phyloP scores from a whole-genome alignment of 1,140 invertebrate species.

The Aphis gossypii region DNA sequence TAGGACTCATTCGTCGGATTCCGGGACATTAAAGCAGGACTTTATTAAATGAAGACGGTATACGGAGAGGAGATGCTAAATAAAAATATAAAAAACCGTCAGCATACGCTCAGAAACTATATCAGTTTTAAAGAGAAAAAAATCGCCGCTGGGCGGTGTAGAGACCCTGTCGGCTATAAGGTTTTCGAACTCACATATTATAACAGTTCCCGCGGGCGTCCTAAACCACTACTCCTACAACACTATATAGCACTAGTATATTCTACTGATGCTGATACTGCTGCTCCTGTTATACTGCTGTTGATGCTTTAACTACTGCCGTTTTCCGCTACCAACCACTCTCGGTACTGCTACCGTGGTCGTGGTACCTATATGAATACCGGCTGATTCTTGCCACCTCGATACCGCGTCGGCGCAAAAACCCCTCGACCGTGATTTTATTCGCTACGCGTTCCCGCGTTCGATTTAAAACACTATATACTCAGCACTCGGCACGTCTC shows the following conservation, averaged over 20 bases:
- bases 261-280: not conserved
- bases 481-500: not conserved
- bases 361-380: not conserved
- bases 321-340: not conserved
- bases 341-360: not conserved
- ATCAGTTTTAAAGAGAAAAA: constrained; percentile 14
- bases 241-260: not conserved
- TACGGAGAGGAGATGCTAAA: too few species aligned
- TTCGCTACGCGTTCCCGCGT: not conserved
- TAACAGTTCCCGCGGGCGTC: constrained; percentile 44
- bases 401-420: not conserved
- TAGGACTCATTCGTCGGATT: not conserved
- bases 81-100: not conserved
- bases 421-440: not conserved
- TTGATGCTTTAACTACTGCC: not conserved
- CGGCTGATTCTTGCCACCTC: too few species aligned
- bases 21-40: not conserved
- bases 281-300: not conserved
- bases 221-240: not conserved
- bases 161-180: not conserved
- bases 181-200: constrained; percentile 3
- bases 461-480: not conserved
- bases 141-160: not conserved
- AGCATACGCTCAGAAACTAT: not conserved
- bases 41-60: not conserved